Evolutionary conservation across 2,888 invertebrate species (phyloP).

Genomic region (Diplolepis rosae): DNA sequence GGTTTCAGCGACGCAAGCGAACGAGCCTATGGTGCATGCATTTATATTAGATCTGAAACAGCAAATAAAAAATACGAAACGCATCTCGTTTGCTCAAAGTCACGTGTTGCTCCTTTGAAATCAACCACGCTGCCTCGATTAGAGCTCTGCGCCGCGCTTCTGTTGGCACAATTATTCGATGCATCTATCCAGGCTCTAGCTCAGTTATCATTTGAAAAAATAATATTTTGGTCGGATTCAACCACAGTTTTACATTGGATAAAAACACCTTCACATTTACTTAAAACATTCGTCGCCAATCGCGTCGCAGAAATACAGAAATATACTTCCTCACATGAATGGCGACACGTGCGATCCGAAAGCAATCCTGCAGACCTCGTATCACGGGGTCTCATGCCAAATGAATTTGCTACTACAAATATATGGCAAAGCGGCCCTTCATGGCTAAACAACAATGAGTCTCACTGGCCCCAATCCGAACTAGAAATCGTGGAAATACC

Average conservation of each 20-base stretch:
- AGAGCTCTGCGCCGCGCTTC: background rate
- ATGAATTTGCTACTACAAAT: background rate
- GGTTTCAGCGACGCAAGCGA: background rate
- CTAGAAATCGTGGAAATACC: background rate
- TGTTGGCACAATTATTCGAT: background rate
- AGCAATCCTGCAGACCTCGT: background rate
- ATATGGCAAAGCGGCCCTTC: background rate
- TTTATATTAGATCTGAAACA: background rate
- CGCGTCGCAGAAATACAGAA: background rate
- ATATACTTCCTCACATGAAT: background rate
- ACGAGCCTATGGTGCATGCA: background rate
- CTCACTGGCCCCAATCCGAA: background rate
- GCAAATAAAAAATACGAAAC: background rate
- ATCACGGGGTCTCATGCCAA: background rate
- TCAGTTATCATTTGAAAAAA: background rate
- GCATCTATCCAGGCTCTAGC: background rate
- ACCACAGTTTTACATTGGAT: background rate
- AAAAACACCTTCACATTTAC: background rate
- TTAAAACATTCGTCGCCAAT: background rate
- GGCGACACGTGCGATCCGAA: background rate
- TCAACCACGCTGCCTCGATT: background rate
- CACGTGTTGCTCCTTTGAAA: background rate
- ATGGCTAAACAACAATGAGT: background rate
- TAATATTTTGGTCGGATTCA: background rate
- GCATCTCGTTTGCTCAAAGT: background rate